phyloP scores from a whole-genome alignment of 2,888 invertebrate species.

The Hirtodrosophila confusa region DNA sequence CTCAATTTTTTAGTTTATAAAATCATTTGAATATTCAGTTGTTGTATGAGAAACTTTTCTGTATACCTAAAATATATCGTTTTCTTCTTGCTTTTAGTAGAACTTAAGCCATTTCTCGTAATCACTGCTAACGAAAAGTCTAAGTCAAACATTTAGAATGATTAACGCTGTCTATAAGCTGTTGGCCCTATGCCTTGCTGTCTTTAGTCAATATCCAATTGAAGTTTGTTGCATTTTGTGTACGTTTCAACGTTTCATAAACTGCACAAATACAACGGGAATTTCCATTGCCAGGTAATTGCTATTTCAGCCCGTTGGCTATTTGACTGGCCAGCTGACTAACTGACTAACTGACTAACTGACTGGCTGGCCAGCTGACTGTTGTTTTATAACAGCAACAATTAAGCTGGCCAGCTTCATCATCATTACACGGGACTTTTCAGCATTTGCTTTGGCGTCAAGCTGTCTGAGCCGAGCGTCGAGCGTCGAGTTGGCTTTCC shows the following conservation, averaged over 20 bases:
- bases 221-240: conserved; percentile 40
- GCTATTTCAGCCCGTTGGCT: conserved; percentile 54
- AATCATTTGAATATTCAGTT: too few species aligned
- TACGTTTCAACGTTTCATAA: conserved; percentile 37
- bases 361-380: conserved; percentile 22
- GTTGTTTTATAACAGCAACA: conserved; percentile 33
- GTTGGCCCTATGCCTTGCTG: not conserved
- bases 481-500: conserved; percentile 54
- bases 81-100: not conserved
- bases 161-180: conserved; percentile 26
- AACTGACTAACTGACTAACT: conserved; percentile 10
- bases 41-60: too few species aligned
- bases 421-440: conserved; percentile 66
- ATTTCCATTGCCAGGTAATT: conserved; percentile 68
- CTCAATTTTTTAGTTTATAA: too few species aligned
- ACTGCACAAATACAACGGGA: conserved; percentile 62
- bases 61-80: too few species aligned
- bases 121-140: too few species aligned
- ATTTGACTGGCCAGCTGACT: conserved; percentile 26
- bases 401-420: conserved; percentile 44
- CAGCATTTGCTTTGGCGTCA: conserved; percentile 67
- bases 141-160: conserved; percentile 21
- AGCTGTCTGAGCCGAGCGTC: conserved; percentile 67
- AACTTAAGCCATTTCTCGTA: not conserved
- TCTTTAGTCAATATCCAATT: conserved; percentile 7